Evolutionary conservation across 2,113 vertebrate species (phyloP), one percentile per base, ranked within the genome.

Genomic region (Mohoua ochrocephala): DNA sequence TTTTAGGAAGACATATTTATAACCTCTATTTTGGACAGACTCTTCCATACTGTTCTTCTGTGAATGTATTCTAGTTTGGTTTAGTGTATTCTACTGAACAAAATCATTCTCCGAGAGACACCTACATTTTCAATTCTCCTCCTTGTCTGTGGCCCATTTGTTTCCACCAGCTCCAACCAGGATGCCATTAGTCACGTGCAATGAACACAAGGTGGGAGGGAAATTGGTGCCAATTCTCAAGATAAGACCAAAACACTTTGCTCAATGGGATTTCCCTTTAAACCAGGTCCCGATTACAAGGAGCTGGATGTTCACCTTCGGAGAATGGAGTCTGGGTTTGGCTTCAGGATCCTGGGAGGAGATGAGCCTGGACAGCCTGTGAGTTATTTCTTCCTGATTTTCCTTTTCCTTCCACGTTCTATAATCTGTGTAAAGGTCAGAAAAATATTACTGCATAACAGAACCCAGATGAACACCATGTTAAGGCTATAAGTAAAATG

Each of bases 291-390:
- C 2, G 99, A 99, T 95, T 99, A 98, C 97, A 99, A 99, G 96
- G 99, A 99, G 93, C 95, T 99, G 86, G 99, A 99, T 98, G 99
- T 99, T 96, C 98, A 99, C 92, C 98, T 99, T 97, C 98, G 99
- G 82, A 98, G 99, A 86, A 99, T 99, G 98, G 99, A 99, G 96
- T 99, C 99, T 69, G 99, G 99, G 53, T 99, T 99, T 92, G 99
- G 99, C 69, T 99, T 99, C 98, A 98, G 99, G 94, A 99, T 99
- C 95, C 98, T 99, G 70, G 99, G 99, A 82, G 99, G 99, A 97
- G 99, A 99, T 92, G 99, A 99, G 97, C 99, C 99, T 45, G 99
- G 99, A 93, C 99, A 99, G 97, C 99, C 99, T 97, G 99, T 99
- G 98, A 99, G 99, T 99, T 60, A 59, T 95, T 91, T 73, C 42